phyloP scores from a whole-genome alignment of 92 coral and sea anemone genomes.

The Epizoanthus rinbou region DNA sequence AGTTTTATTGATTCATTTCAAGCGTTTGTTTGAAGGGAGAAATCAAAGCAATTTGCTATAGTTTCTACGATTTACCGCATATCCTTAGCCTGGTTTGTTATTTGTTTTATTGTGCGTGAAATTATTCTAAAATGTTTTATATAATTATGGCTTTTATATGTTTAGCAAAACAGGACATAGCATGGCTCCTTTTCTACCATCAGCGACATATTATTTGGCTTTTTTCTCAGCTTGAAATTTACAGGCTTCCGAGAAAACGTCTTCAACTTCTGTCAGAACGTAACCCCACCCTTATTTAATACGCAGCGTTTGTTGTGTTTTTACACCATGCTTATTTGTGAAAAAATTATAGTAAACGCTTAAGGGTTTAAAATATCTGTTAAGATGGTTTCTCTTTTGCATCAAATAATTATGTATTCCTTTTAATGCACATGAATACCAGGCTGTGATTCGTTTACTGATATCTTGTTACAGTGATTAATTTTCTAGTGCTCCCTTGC shows the following conservation, averaged over 20 bases:
- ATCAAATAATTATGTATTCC: background rate
- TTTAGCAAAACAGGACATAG: background rate
- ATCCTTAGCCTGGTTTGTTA: background rate
- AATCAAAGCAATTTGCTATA: slow-evolving; percentile 24
- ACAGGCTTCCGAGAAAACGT: background rate
- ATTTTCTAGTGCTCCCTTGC: no score
- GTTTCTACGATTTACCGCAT: slow-evolving; percentile 1
- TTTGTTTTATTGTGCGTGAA: slow-evolving; percentile 3
- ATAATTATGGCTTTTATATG: background rate
- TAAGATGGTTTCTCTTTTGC: background rate
- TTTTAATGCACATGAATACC: background rate
- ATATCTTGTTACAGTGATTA: no score
- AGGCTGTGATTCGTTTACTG: background rate
- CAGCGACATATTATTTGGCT: background rate
- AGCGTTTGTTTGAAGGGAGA: background rate
- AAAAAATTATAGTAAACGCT: background rate
- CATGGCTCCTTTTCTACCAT: background rate
- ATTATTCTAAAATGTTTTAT: background rate
- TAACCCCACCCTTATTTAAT: background rate
- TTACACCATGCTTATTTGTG: background rate
- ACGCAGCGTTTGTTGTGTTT: background rate
- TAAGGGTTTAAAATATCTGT: background rate
- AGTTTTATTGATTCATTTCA: background rate
- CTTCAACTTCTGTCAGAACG: background rate
- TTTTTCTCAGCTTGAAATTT: slow-evolving; percentile 1